Evolutionary conservation across 2,888 invertebrate genomes (phyloP).

Genomic region (Tenthredo notha): DNA sequence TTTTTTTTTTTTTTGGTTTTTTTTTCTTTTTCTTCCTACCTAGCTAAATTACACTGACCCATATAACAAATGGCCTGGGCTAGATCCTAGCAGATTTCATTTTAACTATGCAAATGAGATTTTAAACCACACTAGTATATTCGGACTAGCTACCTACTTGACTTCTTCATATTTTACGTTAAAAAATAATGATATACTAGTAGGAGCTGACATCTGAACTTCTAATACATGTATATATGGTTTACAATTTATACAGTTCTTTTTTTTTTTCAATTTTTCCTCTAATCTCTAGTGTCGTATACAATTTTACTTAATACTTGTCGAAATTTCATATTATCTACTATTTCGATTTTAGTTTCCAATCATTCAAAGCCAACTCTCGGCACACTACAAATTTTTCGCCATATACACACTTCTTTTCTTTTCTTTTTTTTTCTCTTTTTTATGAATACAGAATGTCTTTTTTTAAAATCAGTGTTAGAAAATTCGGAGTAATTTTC

Average conservation of each 20-base stretch:
- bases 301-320: neutral
- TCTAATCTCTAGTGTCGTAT: no score
- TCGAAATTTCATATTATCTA: neutral
- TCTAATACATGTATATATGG: neutral
- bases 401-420: no score
- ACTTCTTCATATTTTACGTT: neutral
- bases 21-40: neutral
- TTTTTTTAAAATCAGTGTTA: no score
- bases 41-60: constrained; percentile 29
- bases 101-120: constrained; percentile 46
- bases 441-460: no score
- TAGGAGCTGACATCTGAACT: neutral
- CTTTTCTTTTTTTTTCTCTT: no score
- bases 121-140: constrained; percentile 23
- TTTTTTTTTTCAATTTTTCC: no score
- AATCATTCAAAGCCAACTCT: no score
- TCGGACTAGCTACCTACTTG: neutral
- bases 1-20: neutral
- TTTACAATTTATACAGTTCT: no score
- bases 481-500: no score
- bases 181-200: constrained; percentile 1
- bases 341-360: no score
- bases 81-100: constrained; percentile 33
- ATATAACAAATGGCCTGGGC: constrained; percentile 19
- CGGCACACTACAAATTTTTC: no score